Conservation (phyloP, 2,888 invertebrate species). For the Eupithecia abbreviata region DNA sequence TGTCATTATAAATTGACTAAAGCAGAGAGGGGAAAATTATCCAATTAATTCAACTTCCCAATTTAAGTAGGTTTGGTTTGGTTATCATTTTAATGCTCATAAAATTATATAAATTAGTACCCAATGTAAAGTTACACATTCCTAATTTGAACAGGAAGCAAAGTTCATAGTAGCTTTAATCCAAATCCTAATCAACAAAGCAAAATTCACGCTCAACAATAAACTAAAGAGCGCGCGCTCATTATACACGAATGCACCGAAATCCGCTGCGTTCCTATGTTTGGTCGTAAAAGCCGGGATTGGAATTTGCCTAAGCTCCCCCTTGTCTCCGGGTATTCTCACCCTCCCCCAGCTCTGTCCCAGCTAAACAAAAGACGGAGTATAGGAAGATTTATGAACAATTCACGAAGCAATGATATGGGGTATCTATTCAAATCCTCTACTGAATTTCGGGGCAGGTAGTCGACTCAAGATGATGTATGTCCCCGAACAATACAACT, state of each 20-base stretch:
- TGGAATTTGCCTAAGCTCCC: constrained; percentile 63
- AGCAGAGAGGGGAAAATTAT: not conserved
- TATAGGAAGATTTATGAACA: constrained; percentile 79
- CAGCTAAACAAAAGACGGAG: constrained; percentile 73
- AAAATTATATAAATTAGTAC: not conserved
- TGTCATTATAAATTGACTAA: not conserved
- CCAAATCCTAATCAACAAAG: constrained; percentile 38
- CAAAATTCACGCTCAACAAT: constrained; percentile 45
- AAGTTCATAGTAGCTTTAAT: not conserved
- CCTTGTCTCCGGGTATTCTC: constrained; percentile 39
- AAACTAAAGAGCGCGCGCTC: constrained; percentile 53
- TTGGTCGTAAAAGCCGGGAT: constrained; percentile 54
- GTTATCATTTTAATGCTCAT: not conserved
- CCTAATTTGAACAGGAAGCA: not conserved
- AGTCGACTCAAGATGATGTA: constrained; percentile 67
- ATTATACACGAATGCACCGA: constrained; percentile 48
- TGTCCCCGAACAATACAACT: constrained; percentile 62
- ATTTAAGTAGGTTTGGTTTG: not conserved
- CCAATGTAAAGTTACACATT: not conserved
- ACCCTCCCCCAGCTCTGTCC: constrained; percentile 53
- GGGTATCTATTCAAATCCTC: constrained; percentile 76
- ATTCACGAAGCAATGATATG: constrained; percentile 79
- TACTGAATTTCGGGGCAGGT: constrained; percentile 68
- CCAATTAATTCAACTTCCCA: not conserved
- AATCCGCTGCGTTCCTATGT: constrained; percentile 50